phyloP scores from a whole-genome alignment of 2,888 invertebrate species.

The Trypoxylon attenuatum region DNA sequence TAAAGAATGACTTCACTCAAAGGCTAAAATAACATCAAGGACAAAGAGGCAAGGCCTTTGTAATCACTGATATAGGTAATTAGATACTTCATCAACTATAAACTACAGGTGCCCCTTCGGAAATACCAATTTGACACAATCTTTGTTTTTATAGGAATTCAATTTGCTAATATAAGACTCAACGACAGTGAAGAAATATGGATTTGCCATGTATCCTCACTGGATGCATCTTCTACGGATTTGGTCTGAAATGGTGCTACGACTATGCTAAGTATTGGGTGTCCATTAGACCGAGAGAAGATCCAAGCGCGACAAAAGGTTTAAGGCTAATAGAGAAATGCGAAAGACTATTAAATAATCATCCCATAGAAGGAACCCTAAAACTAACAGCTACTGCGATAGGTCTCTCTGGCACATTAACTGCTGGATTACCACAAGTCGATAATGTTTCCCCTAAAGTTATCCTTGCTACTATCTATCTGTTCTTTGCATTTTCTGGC shows the following conservation, averaged over 20 bases:
- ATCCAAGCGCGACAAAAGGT: conserved; percentile 40
- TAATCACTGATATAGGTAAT: no score
- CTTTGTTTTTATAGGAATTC: no score
- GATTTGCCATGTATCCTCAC: conserved; percentile 62
- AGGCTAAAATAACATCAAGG: no score
- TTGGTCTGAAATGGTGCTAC: conserved; percentile 69
- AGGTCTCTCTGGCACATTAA: conserved; percentile 63
- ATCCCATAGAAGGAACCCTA: conserved; percentile 66
- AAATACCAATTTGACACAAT: no score
- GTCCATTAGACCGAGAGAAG: conserved; percentile 45
- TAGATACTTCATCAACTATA: no score
- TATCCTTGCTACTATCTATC: conserved; percentile 70
- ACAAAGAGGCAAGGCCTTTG: no score
- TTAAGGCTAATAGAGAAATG: conserved; percentile 50
- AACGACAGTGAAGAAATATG: conserved; percentile 49
- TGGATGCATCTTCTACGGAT: conserved; percentile 65
- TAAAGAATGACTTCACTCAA: no score
- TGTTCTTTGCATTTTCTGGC: conserved; percentile 73
- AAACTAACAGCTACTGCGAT: conserved; percentile 67
- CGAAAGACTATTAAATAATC: conserved; percentile 52
- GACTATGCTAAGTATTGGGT: conserved; percentile 67
- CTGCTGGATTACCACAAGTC: conserved; percentile 56
- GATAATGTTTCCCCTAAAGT: conserved; percentile 64
- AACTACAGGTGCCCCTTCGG: no score
- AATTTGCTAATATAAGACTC: no score